Percentiles rank a stretch among this genome's conserved stretches.
Conservation (phyloP, 1,140 invertebrate species). For the Hylaeus volcanicus region DNA sequence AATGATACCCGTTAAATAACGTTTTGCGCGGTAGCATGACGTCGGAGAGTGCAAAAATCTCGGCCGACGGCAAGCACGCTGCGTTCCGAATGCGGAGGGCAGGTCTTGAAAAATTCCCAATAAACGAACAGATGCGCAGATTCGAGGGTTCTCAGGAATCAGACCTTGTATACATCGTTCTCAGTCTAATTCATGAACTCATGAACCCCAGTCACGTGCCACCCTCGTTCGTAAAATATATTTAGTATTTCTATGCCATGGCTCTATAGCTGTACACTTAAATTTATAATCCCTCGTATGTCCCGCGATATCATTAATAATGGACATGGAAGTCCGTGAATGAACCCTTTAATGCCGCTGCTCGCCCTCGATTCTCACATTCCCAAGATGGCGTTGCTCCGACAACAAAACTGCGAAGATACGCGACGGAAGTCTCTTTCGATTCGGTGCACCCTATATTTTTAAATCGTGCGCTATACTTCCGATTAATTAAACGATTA, state of each 20-base stretch:
- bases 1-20: too few species aligned
- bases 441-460: too few species aligned
- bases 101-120: not conserved
- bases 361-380: conserved; percentile 11
- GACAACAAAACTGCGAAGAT: not conserved
- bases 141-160: conserved; percentile 20
- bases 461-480: too few species aligned
- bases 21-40: too few species aligned
- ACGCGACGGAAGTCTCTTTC: too few species aligned
- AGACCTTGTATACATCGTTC: conserved; percentile 8
- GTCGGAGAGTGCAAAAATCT: not conserved
- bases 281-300: conserved; percentile 34
- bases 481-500: too few species aligned
- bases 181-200: conserved; percentile 42
- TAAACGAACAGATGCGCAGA: not conserved
- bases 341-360: conserved; percentile 25
- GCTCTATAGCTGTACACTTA: conserved; percentile 27
- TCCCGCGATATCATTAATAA: conserved; percentile 39
- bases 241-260: conserved; percentile 37
- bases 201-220: conserved; percentile 45
- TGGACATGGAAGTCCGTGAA: not conserved
- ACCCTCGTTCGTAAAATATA: conserved; percentile 45
- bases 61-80: not conserved
- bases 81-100: not conserved
- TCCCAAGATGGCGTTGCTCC: not conserved